Evolutionary conservation across 2,888 invertebrate genomes (phyloP).

Genomic region (Thysanoteuthis rhombus): DNA sequence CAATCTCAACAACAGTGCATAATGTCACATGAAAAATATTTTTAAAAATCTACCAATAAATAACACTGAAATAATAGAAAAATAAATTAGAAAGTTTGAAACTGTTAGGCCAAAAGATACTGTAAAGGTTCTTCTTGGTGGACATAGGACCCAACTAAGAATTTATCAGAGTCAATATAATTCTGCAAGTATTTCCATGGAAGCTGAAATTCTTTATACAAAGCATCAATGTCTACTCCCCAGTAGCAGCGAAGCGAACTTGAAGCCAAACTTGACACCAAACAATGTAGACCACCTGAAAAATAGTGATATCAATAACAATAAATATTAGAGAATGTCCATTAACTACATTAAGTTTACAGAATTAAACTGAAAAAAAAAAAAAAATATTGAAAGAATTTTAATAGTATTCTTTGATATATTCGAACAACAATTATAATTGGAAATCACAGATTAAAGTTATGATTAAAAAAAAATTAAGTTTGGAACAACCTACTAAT

Average conservation of each 20-base stretch:
- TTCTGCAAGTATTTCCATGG: slow-evolving; percentile 16
- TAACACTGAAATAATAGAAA: not conserved
- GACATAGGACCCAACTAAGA: slow-evolving; percentile 18
- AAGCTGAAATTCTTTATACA: slow-evolving; percentile 42
- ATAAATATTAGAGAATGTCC: not conserved
- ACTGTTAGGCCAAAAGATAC: not conserved
- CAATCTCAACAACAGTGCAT: too few species aligned
- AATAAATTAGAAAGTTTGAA: not conserved
- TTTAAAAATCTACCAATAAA: too few species aligned
- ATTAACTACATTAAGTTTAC: not conserved
- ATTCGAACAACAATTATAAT: too few species aligned
- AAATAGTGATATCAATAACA: not conserved
- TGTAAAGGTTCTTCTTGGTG: not conserved
- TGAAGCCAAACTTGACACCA: not conserved
- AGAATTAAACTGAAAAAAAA: not conserved
- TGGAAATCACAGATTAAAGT: too few species aligned
- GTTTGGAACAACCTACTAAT: too few species aligned
- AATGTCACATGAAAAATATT: too few species aligned
- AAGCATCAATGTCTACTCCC: slow-evolving; percentile 44
- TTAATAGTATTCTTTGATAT: too few species aligned
- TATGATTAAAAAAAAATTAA: too few species aligned
- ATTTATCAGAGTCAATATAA: not conserved
- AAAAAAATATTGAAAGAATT: not conserved
- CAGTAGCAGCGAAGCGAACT: slow-evolving; percentile 36
- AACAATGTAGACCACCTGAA: slow-evolving; percentile 25